phyloP scores from a whole-genome alignment of 2,113 vertebrate species.

The Phalacrocorax carbo region DNA sequence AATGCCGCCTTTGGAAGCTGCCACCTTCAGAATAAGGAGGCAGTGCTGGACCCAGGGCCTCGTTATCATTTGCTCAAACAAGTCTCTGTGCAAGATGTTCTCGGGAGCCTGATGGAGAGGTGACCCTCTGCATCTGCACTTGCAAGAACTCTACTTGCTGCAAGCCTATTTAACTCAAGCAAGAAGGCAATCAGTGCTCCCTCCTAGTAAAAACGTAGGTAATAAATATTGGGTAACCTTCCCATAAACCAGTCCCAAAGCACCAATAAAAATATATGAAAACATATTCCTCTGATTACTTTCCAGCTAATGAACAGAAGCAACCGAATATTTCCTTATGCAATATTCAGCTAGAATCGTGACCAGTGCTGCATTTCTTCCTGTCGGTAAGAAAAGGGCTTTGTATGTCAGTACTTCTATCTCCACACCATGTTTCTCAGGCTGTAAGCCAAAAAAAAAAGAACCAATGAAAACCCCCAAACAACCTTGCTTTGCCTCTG shows the following conservation, averaged over 20 bases:
- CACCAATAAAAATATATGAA: neutral
- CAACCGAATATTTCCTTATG: neutral
- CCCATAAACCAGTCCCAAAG: neutral
- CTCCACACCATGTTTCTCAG: neutral
- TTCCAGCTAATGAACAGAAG: neutral
- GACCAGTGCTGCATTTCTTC: neutral
- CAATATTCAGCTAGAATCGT: neutral
- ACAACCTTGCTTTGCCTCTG: neutral
- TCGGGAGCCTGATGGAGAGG: neutral
- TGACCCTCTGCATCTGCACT: neutral
- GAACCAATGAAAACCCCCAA: too few relatives aligned
- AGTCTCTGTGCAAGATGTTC: neutral
- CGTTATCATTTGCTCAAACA: neutral
- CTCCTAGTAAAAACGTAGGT: neutral
- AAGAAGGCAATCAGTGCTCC: neutral
- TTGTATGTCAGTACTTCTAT: neutral
- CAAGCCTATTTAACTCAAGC: neutral
- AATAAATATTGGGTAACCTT: neutral
- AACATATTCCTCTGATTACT: neutral
- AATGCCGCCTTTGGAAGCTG: neutral
- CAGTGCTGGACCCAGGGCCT: rapidly evolving
- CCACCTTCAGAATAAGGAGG: neutral
- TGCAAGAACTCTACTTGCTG: neutral
- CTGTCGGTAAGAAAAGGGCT: neutral
- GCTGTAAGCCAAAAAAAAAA: neutral